Base-by-base conservation (phyloP, 2,113 vertebrate genomes). In the Hystrix brachyura region DNA sequence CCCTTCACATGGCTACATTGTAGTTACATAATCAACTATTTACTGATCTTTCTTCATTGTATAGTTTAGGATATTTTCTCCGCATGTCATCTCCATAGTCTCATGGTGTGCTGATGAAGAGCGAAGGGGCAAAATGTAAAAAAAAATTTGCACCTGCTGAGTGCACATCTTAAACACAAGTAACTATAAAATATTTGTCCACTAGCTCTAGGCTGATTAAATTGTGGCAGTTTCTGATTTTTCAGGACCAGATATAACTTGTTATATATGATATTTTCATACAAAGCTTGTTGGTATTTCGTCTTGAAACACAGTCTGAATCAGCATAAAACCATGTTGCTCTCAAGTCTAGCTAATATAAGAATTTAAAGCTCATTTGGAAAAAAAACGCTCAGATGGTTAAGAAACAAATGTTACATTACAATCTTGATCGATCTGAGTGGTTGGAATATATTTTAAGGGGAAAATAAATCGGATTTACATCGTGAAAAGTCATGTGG, bases 401-500 rank as follows among this genome's bases (percentile, higher is more conserved):
- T 93, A 72, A 83, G 43, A 83, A 34, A 83, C 59, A 95, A 94
- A 94, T 67, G 38, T 71, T 96, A 87, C 81, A 81, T 92, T 96
- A 85, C 55, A 51, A 60, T 83, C 23, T 92, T 93, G 21, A 96
- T 94, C 74, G 69, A 76, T 87, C 65, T 94, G 71, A 95, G 91
- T 89, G 25, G 9, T 82, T 79, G 1, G 64, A 80, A 60, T 65
- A 69, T 59, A 5, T 95, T 87, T 82, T 90, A 69, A 64, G 94
- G 19, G 29, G 55, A 91, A 94, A 91, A 69, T 94, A 93, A 89
- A 91, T 91, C 55, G 74, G 48, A 78, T 83, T 96, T 92, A 14
- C 27, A 55, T 88, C 69, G 51, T 71, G 29, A 65, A 72, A 91
- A 43, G 3, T 38, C 55, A 93, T 53, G 2, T 93, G 7, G 14